A percentile compares a stretch with the other conserved stretches of the same genome.
Evolutionary conservation across 1,140 invertebrate species (phyloP).

Genomic region (Neodiprion lecontei): DNA sequence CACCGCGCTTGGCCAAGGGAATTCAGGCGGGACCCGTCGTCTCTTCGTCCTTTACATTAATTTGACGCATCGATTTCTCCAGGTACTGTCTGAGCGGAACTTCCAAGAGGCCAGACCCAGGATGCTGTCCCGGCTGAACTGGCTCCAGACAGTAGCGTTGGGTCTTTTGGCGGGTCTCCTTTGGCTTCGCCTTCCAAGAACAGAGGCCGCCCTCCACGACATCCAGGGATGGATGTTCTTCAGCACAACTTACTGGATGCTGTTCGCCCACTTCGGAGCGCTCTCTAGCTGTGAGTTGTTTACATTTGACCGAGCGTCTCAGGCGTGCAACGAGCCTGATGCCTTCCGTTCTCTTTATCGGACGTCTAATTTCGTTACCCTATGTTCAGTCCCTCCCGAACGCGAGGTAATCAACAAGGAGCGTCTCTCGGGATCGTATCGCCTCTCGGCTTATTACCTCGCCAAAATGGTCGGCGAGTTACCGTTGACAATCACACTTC

Average conservation of each 20-base stretch:
- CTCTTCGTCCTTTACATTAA: too few relatives aligned
- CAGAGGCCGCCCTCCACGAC: slow-evolving; percentile 78
- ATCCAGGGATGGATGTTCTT: slow-evolving; percentile 90
- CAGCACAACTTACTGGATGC: slow-evolving; percentile 87
- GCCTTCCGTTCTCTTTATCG: background rate
- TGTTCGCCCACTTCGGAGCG: slow-evolving; percentile 83
- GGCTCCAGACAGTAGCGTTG: slow-evolving; percentile 80
- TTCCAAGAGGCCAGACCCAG: slow-evolving; percentile 80
- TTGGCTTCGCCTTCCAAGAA: slow-evolving; percentile 80
- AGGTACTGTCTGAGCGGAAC: slow-evolving; percentile 78
- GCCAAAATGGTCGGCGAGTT: slow-evolving; percentile 87
- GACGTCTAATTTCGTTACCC: too few relatives aligned
- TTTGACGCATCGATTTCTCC: slow-evolving; percentile 18
- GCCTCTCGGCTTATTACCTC: slow-evolving; percentile 84
- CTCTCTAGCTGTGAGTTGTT: slow-evolving; percentile 74
- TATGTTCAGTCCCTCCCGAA: slow-evolving; percentile 77
- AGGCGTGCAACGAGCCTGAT: slow-evolving; percentile 20
- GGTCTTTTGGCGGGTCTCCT: slow-evolving; percentile 78
- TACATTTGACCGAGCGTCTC: background rate
- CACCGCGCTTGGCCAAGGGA: background rate
- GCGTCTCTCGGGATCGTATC: slow-evolving; percentile 79
- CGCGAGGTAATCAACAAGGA: slow-evolving; percentile 86
- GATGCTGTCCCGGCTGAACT: slow-evolving; percentile 83
- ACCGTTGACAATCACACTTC: slow-evolving; percentile 78
- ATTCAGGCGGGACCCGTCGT: background rate